phyloP scores from a whole-genome alignment of 2,888 invertebrate genomes.

The Rhagium mordax region DNA sequence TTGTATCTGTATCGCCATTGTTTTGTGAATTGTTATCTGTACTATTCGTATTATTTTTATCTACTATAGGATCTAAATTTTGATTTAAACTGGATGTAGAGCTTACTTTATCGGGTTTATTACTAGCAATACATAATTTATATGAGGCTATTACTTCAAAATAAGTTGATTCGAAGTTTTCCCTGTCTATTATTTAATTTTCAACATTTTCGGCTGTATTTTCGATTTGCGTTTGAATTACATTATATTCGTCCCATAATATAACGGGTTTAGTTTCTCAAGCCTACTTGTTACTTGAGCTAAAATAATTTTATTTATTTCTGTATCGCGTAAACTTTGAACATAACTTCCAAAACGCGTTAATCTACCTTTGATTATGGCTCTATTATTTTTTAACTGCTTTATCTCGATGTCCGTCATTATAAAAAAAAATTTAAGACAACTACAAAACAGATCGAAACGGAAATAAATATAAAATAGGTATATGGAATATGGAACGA shows the following conservation, averaged over 20 bases:
- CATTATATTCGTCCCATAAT: not conserved
- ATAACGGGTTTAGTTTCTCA: not conserved
- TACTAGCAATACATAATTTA: not conserved
- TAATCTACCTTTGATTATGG: not conserved
- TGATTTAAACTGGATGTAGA: not conserved
- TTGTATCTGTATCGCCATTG: not conserved
- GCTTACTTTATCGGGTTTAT: not conserved
- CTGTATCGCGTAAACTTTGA: not conserved
- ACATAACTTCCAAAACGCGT: not conserved
- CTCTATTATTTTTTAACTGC: not conserved
- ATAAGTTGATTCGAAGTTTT: not conserved
- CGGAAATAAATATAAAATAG: no score
- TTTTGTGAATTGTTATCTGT: not conserved
- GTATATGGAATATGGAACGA: no score
- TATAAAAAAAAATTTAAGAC: no score
- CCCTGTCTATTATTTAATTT: not conserved
- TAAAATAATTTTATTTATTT: not conserved
- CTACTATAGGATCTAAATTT: not conserved
- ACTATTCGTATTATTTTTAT: no score
- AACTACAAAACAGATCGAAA: no score
- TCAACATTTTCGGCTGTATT: not conserved
- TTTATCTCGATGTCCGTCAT: not conserved
- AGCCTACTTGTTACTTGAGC: not conserved
- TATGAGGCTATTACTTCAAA: not conserved
- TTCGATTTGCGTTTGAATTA: not conserved